phyloP scores from a whole-genome alignment of 1,140 invertebrate genomes.

The Trichonephila clavipes region DNA sequence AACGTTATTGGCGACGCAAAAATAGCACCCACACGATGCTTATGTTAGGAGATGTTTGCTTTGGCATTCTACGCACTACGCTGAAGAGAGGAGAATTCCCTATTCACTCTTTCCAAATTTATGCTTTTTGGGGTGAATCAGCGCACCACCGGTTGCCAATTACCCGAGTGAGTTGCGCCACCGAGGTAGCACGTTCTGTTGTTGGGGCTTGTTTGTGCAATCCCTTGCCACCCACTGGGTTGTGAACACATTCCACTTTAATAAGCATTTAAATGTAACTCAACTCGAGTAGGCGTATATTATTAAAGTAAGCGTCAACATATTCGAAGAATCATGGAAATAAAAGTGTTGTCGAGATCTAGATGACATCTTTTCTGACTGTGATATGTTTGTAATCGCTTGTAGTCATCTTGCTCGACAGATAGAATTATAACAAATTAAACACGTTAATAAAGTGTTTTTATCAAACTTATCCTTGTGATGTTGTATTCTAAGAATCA shows the following conservation, averaged over 20 bases:
- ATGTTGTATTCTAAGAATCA: too few species aligned
- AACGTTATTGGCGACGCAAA: not conserved
- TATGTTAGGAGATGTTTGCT: conserved; percentile 34
- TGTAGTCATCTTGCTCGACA: too few species aligned
- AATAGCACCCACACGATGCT: not conserved
- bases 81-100: not conserved
- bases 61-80: not conserved
- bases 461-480: too few species aligned
- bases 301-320: not conserved
- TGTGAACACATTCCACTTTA: not conserved
- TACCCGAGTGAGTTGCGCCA: conserved; percentile 22
- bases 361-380: too few species aligned
- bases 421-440: too few species aligned
- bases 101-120: not conserved
- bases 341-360: not conserved
- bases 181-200: not conserved
- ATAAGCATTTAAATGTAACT: not conserved
- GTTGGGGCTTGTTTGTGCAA: conserved; percentile 3
- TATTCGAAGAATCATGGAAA: not conserved
- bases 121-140: conserved; percentile 32
- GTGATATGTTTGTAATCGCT: too few species aligned
- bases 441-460: too few species aligned
- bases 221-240: conserved; percentile 17
- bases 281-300: not conserved
- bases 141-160: conserved; percentile 51